phyloP scores from a whole-genome alignment of 1,140 invertebrate species.

The Meloidogyne hapla region DNA sequence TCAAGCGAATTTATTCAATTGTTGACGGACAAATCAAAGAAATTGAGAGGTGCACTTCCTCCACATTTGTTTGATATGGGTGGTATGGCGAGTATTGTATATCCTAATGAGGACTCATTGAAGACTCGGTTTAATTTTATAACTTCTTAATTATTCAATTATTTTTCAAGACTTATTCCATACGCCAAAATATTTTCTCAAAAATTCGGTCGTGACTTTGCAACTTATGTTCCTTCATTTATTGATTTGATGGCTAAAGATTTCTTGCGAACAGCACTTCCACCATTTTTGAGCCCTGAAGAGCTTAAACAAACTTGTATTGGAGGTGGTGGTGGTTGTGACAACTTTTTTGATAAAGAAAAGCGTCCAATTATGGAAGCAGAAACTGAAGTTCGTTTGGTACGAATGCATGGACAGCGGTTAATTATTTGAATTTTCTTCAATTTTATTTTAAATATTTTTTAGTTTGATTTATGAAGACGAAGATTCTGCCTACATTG shows the following conservation, averaged over 20 bases:
- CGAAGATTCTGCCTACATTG: constrained; percentile 36
- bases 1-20: constrained; percentile 28
- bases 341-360: neutral
- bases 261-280: constrained; percentile 41
- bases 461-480: constrained; percentile 44
- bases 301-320: neutral
- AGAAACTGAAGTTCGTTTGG: constrained; percentile 35
- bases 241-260: constrained; percentile 36
- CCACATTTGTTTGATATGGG: constrained; percentile 35
- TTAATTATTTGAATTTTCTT: neutral
- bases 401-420: constrained; percentile 47
- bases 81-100: constrained; percentile 31
- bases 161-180: constrained; percentile 27
- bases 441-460: constrained; percentile 19
- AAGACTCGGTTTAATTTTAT: constrained; percentile 22
- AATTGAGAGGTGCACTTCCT: constrained; percentile 32
- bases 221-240: constrained; percentile 25
- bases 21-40: neutral
- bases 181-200: constrained; percentile 20
- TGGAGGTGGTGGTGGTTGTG: neutral
- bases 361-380: neutral
- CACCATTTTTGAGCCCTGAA: constrained; percentile 37
- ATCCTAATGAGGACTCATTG: constrained; percentile 32
- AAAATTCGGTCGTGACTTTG: constrained; percentile 33
- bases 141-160: neutral